These are phyloP conservation scores for Enteromius afrohamiltoni DNA, from an alignment of 2,797 vertebrate genomes.

Conservation along the genomic window DNA sequence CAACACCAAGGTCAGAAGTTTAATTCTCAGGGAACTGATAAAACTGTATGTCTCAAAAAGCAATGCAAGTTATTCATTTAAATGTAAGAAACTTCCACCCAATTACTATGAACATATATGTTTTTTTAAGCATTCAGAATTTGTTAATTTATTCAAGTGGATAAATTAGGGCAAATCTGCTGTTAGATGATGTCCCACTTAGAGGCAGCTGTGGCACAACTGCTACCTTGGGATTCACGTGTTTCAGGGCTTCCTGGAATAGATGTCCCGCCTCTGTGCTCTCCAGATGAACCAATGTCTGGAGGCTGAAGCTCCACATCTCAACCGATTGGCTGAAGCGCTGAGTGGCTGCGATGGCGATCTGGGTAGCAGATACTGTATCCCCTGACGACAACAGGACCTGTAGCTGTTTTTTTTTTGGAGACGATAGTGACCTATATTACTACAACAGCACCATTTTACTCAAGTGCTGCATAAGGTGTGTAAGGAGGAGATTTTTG, in stretches of 20 bases:
- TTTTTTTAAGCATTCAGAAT: not conserved
- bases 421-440: slow-evolving; percentile 28
- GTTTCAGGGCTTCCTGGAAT: slow-evolving; percentile 85
- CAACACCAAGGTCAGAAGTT: not conserved
- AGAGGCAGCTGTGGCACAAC: slow-evolving; percentile 38
- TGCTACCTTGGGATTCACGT: slow-evolving; percentile 83
- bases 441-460: slow-evolving; percentile 20
- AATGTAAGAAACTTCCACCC: not conserved
- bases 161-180: slow-evolving; percentile 66
- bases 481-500: not conserved
- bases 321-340: slow-evolving; percentile 78
- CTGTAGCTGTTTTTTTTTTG: slow-evolving; percentile 68
- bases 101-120: not conserved
- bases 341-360: slow-evolving; percentile 77
- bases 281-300: slow-evolving; percentile 77
- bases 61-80: too few relatives aligned
- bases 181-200: slow-evolving; percentile 70
- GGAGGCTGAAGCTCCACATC: slow-evolving; percentile 84
- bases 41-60: not conserved
- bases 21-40: not conserved
- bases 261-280: slow-evolving; percentile 66
- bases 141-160: slow-evolving; percentile 40
- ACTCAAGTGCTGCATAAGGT: not conserved
- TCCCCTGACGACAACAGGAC: slow-evolving; percentile 71
- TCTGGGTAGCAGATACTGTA: slow-evolving; percentile 71